Conservation (phyloP, 2,888 invertebrate genomes). For the Dichetophora obliterata region DNA sequence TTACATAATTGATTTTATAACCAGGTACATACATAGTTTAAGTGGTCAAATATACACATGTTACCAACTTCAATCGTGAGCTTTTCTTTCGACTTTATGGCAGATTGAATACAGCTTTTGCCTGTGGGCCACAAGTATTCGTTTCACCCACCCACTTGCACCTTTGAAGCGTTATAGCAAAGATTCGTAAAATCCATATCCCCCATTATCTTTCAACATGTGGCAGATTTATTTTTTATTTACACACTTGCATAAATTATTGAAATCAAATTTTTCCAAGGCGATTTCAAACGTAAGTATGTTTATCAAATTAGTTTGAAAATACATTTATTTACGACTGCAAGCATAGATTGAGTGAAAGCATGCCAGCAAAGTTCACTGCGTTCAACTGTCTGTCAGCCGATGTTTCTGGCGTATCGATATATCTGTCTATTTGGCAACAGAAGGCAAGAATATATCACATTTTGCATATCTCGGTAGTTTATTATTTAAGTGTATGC, state of each 20-base stretch:
- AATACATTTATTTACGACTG: background rate
- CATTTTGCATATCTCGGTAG: slow-evolving; percentile 45
- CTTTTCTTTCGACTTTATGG: too few species aligned
- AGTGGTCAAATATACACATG: too few species aligned
- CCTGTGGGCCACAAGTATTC: too few species aligned
- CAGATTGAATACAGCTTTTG: too few species aligned
- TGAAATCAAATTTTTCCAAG: background rate
- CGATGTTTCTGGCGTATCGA: background rate
- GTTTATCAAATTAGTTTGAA: slow-evolving; percentile 18
- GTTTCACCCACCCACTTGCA: too few species aligned
- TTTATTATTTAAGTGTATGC: slow-evolving; percentile 59
- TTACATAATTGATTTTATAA: too few species aligned
- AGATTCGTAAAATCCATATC: background rate
- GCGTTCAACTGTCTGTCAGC: background rate
- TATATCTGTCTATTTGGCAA: background rate
- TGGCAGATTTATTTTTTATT: background rate
- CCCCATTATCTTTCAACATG: background rate
- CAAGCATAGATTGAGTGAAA: background rate
- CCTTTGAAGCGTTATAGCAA: too few species aligned
- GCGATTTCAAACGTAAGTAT: background rate
- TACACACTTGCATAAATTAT: background rate
- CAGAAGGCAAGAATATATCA: background rate
- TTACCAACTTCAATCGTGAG: too few species aligned
- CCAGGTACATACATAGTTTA: too few species aligned
- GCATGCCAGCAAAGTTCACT: slow-evolving; percentile 1